Base-by-base conservation (phyloP, 2,797 vertebrate species). In the Pempheris klunzingeri region DNA sequence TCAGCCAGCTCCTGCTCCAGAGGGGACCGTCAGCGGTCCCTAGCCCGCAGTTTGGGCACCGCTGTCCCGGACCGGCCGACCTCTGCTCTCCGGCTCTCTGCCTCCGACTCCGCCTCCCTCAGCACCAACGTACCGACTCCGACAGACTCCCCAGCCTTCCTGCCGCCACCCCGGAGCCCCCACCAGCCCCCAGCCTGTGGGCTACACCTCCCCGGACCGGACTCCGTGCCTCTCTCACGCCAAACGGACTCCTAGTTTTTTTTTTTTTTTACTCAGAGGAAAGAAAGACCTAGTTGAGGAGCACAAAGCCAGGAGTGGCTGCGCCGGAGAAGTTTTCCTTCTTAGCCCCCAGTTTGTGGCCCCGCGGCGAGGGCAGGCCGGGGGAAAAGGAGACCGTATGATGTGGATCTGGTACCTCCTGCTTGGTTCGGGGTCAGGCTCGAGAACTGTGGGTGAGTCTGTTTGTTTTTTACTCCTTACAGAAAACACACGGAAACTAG, bases 321-420 rank as follows among this genome's bases (percentile, higher is more conserved):
- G 72, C 43, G 53, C 14, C 84, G 89, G 78, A 76, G 53, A 90
- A 90, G 80, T 88, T 90, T 77, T 69, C 52, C 60, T 30, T 58
- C 58, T 77, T 75, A 43, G 74, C 73, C 85, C 87, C 85, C 71
- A 77, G 78, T 84, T 88, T 83, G 74, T 90, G 81, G 92, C 88
- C 92, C 93, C 88, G 86, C 87, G 53, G 91, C 82, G 92, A 57
- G 76, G 65, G 65, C 87, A 90, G 93, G 85, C 89, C 84, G 80
- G 71, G 75, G 60, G 78, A 15, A 74, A 41, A 43, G 85, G 65
- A 81, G 82, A 71, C 53, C 83, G 76, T 84, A 96, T 75, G 92
- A 96, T 96, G 95, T 96, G 95, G 95, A 93, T 96, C 91, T 96
- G 95, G 95, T 95, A 94, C 88, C 92, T 96, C 61, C 90, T 96